These are phyloP conservation scores for Centropyge bicolor DNA, from an alignment of 2,797 vertebrate genomes.

Conservation along the genomic window DNA sequence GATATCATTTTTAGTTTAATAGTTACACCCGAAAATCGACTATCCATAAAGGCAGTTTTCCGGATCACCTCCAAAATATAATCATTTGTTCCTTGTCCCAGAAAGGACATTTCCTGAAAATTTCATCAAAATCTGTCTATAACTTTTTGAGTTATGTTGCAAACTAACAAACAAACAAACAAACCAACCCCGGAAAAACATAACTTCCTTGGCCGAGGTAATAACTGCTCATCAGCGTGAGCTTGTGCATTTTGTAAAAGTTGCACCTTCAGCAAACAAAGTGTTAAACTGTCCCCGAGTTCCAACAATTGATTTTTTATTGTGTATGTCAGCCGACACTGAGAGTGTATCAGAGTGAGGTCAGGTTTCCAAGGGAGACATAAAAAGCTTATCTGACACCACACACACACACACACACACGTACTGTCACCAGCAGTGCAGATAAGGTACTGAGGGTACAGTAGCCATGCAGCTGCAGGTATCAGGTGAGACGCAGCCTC, in stretches of 20 bases:
- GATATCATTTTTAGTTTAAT: too few species aligned
- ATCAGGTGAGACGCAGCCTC: slow-evolving; percentile 50
- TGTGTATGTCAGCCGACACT: slow-evolving; percentile 12
- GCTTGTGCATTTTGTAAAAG: not conserved
- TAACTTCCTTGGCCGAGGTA: too few species aligned
- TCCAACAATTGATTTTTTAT: slow-evolving; percentile 20
- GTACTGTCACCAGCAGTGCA: slow-evolving; percentile 31
- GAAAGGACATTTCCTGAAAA: too few species aligned
- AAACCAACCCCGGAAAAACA: too few species aligned
- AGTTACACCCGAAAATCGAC: too few species aligned
- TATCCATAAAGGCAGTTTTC: too few species aligned
- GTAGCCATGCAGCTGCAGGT: slow-evolving; percentile 36
- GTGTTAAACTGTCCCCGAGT: not conserved
- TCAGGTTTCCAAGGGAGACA: slow-evolving; percentile 49
- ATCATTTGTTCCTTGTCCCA: too few species aligned
- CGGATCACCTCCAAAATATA: too few species aligned
- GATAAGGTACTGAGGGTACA: slow-evolving; percentile 60
- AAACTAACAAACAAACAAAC: too few species aligned
- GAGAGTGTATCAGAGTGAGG: slow-evolving; percentile 29
- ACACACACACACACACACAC: slow-evolving; percentile 20
- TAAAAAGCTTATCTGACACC: slow-evolving; percentile 54
- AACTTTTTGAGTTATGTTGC: too few species aligned
- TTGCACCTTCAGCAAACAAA: not conserved
- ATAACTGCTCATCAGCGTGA: not conserved
- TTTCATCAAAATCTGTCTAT: too few species aligned